Conservation (phyloP, 2,797 vertebrate genomes). For the Acrossocheilus wenchowensis region DNA sequence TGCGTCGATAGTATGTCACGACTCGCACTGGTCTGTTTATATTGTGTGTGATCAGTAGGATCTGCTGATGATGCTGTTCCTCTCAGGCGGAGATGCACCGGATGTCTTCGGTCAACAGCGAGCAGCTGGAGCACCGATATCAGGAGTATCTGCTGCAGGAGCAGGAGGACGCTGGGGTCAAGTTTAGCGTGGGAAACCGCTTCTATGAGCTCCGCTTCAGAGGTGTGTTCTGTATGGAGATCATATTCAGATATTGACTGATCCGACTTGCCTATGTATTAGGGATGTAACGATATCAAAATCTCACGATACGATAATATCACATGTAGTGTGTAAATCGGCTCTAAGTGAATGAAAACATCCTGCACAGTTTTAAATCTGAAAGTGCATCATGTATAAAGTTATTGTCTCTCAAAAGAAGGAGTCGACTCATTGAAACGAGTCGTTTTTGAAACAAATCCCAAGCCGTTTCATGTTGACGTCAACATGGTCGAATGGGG, state of each 20-base stretch:
- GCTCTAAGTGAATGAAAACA: too few species aligned
- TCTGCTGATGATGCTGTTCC: background rate
- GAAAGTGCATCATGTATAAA: too few species aligned
- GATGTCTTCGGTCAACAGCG: slow-evolving; percentile 54
- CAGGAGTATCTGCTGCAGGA: slow-evolving; percentile 33
- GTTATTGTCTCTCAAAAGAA: too few species aligned
- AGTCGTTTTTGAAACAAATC: too few species aligned
- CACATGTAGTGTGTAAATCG: too few species aligned
- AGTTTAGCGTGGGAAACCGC: slow-evolving; percentile 49
- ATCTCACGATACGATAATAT: too few species aligned
- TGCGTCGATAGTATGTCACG: slow-evolving; percentile 47
- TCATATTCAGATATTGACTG: background rate
- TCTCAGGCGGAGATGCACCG: slow-evolving; percentile 56
- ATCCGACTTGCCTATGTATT: background rate
- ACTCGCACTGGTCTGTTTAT: background rate
- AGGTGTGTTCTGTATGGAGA: slow-evolving; percentile 47
- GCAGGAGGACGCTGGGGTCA: slow-evolving; percentile 42
- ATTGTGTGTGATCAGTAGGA: background rate
- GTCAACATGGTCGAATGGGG: too few species aligned
- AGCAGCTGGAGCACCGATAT: slow-evolving; percentile 59
- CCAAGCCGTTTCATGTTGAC: too few species aligned
- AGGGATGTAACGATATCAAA: too few species aligned
- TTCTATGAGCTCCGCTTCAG: slow-evolving; percentile 59
- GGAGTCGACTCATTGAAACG: too few species aligned
- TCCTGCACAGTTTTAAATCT: too few species aligned